Conservation (phyloP, 2,113 vertebrate genomes). For the Montifringilla adamsi region DNA sequence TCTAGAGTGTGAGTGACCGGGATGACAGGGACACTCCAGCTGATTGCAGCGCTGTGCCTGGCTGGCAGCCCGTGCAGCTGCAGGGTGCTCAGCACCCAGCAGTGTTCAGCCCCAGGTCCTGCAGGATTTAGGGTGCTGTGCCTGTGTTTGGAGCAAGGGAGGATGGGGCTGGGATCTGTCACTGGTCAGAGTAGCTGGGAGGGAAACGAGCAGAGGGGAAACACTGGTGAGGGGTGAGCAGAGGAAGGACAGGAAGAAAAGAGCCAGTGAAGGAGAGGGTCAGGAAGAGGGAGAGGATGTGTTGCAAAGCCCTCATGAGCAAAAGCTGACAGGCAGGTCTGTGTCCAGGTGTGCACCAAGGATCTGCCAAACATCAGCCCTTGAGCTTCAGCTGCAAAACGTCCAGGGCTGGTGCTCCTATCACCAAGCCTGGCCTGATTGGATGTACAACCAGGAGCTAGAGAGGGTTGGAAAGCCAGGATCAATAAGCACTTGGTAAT, state of each 20-base stretch:
- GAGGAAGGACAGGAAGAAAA: background rate
- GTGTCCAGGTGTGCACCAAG: background rate
- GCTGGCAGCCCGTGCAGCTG: background rate
- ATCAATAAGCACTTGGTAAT: conserved; percentile 39
- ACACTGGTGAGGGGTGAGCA: background rate
- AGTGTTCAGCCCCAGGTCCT: background rate
- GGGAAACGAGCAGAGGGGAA: background rate
- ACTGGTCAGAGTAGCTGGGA: background rate
- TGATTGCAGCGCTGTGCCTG: background rate
- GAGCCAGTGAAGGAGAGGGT: accelerated
- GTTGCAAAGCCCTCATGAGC: background rate
- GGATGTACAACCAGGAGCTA: background rate
- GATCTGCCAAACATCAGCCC: background rate
- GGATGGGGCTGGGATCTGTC: background rate
- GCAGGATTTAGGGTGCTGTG: background rate
- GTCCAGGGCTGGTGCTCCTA: background rate
- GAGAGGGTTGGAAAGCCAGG: background rate
- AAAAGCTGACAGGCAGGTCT: background rate
- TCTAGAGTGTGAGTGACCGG: background rate
- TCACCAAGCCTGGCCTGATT: background rate
- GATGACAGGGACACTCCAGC: background rate
- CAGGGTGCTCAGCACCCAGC: background rate
- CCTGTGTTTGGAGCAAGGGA: background rate
- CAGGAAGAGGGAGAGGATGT: background rate
- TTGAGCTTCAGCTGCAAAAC: background rate